Evolutionary conservation across 2,888 invertebrate genomes (phyloP).

Genomic region (Melieria omissa): DNA sequence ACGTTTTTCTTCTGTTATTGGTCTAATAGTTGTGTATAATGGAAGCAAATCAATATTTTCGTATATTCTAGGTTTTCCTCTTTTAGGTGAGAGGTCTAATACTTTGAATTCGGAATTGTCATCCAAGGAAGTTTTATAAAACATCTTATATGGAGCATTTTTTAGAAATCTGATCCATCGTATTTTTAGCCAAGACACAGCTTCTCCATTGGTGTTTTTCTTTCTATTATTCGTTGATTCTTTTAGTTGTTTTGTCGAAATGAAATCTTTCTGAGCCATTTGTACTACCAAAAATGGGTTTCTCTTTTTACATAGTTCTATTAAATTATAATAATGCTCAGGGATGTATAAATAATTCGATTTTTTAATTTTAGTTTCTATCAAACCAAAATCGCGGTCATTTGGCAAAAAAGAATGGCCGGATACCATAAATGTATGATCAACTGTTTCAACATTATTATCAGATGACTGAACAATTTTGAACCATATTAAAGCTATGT

Average conservation of each 20-base stretch:
- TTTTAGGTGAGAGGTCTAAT: conserved; percentile 23
- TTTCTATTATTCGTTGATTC: conserved; percentile 29
- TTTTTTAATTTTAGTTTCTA: conserved; percentile 31
- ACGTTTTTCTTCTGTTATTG: too few relatives aligned
- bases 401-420: conserved; percentile 48
- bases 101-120: conserved; percentile 20
- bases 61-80: conserved; percentile 17
- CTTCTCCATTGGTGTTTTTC: conserved; percentile 32
- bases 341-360: conserved; percentile 21
- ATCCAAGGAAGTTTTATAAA: conserved; percentile 3
- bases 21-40: background rate
- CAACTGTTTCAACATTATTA: conserved; percentile 38
- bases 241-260: conserved; percentile 29
- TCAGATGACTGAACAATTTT: conserved; percentile 32
- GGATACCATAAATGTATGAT: conserved; percentile 45
- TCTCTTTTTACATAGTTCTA: conserved; percentile 38
- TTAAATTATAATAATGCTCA: conserved; percentile 39
- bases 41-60: conserved; percentile 15
- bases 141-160: conserved; percentile 8
- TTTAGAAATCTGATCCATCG: conserved; percentile 22
- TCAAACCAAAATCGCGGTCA: conserved; percentile 45
- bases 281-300: conserved; percentile 35
- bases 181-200: conserved; percentile 29
- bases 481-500: conserved; percentile 25
- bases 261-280: conserved; percentile 24